Evolutionary conservation across 2,113 vertebrate genomes (phyloP), one percentile per base, ranked within the genome.

Genomic region (Origma solitaria): DNA sequence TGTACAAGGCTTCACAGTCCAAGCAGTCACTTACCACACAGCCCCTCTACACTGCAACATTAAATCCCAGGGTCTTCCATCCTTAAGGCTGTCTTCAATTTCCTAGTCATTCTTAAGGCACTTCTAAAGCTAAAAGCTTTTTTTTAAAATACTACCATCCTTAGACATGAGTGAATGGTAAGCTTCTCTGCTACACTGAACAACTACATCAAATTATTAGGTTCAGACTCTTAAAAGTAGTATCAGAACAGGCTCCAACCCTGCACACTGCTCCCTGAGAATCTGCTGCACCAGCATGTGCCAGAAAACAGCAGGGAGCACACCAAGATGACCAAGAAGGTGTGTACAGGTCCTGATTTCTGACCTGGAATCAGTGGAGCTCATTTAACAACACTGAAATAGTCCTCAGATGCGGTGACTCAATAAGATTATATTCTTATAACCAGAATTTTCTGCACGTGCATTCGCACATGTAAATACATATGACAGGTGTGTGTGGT

Each of bases 281-380:
- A 60, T n/a, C 20, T 40, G 25, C 42, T 51, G 57, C 10, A 33
- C 40, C 15, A 7, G 21, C 13, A 8, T 0, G 0, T 10, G 38
- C 45, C 58, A 88, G 37, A 31, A 79, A 69, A 49, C 54, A 79
- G 30, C 62, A 61, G 47, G 14, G 30, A 92, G 69, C 66, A n/a
- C 86, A 82, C 40, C 5, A 4, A 33, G 86, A 37, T 21, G 17
- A 62, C 45, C 50, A 30, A 49, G 83, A 27, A 27, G 22, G 6
- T 38, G 38, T 16, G 35, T 23, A 31, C 18, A 44, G 61, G 54
- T 56, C 68, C 33, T 9, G 60, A 8, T 65, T 76, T 80, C 76
- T 77, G 47, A 18, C 47, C 45, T 53, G 35, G 35, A 68, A 64
- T n/a, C 44, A 21, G 44, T 33, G 33, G 44, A 73, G 20, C 9